Percentiles rank a stretch among this genome's conserved stretches.
phyloP scores from a whole-genome alignment of 2,797 vertebrate species.

The Urosaurus nigricauda region DNA sequence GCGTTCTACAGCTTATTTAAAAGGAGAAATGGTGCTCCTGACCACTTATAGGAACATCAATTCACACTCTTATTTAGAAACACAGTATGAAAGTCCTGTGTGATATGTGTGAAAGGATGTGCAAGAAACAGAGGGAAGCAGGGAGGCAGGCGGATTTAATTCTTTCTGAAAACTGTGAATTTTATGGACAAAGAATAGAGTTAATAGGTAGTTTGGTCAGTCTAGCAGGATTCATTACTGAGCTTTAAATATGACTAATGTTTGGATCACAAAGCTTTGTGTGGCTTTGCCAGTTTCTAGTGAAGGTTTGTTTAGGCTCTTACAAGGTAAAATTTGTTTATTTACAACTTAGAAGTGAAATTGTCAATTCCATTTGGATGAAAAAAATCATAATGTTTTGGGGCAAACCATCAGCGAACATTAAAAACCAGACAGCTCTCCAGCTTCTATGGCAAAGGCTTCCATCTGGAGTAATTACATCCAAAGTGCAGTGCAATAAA shows the following conservation, averaged over 20 bases:
- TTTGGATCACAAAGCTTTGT: background rate
- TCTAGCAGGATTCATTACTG: background rate
- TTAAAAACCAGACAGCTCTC: conserved; percentile 54
- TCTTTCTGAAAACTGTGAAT: too few relatives aligned
- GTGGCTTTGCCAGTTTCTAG: background rate
- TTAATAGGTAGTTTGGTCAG: background rate
- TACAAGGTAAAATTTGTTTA: conserved; percentile 30
- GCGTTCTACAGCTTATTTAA: too few relatives aligned
- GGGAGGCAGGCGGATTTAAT: too few relatives aligned
- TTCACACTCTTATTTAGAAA: too few relatives aligned
- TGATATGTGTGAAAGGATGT: too few relatives aligned
- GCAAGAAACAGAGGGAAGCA: too few relatives aligned
- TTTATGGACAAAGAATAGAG: too few relatives aligned
- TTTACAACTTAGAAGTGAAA: conserved; percentile 34
- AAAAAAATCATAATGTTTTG: conserved; percentile 1
- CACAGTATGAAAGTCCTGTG: too few relatives aligned
- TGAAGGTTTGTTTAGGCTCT: background rate
- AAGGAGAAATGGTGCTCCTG: too few relatives aligned
- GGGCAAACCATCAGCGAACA: conserved; percentile 36
- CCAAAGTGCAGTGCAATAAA: conserved; percentile 62
- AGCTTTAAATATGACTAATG: background rate
- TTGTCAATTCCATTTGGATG: background rate
- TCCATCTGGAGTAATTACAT: conserved; percentile 68
- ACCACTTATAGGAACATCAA: too few relatives aligned
- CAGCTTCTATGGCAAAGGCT: conserved; percentile 61